These are phyloP conservation scores for Thunnus maccoyii DNA, from an alignment of 2,113 vertebrate genomes.

Conservation along the genomic window DNA sequence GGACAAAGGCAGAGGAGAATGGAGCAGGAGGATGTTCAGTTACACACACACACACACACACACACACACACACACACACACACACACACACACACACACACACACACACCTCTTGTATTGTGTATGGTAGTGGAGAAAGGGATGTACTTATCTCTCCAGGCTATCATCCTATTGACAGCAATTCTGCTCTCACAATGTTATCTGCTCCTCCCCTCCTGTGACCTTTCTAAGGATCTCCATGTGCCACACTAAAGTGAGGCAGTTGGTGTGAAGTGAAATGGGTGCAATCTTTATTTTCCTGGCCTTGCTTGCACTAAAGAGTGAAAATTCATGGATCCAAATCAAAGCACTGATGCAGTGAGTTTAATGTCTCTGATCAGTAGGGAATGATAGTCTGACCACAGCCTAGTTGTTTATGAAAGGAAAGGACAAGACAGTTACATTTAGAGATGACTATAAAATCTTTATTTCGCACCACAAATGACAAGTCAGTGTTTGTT, in stretches of 20 bases:
- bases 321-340: not conserved
- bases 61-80: conserved; percentile 17
- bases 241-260: conserved; percentile 1
- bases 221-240: conserved; percentile 21
- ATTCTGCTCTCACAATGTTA: conserved; percentile 10
- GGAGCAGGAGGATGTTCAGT: not conserved
- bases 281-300: conserved; percentile 10
- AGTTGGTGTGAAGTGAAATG: conserved; percentile 2
- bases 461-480: too few species aligned
- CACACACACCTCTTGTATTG: not conserved
- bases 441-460: too few species aligned
- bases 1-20: not conserved
- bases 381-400: not conserved
- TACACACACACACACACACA: conserved; percentile 7
- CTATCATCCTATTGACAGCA: conserved; percentile 28
- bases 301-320: not conserved
- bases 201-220: conserved; percentile 1
- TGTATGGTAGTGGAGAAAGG: not conserved
- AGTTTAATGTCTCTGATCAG: not conserved
- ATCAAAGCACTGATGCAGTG: not conserved
- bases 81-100: conserved; percentile 13
- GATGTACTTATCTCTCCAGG: conserved; percentile 21
- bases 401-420: not conserved
- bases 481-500: too few species aligned
- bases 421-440: too few species aligned